Base-by-base conservation (phyloP, 35 echinoderm and acorn worm species). In the Eucidaris tribuloides region DNA sequence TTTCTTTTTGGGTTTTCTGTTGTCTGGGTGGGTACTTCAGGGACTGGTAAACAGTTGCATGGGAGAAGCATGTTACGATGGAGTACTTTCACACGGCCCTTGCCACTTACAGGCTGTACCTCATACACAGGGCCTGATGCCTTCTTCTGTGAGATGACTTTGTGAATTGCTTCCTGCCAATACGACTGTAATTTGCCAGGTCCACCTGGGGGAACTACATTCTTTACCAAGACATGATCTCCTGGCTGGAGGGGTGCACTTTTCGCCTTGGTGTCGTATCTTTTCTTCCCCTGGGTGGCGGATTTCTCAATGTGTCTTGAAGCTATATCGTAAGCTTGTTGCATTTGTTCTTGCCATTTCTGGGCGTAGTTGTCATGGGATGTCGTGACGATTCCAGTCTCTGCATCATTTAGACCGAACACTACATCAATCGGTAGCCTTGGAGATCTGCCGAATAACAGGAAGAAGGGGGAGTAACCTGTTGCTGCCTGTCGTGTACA, bases 51-150 rank as follows among this genome's bases (percentile, higher is more conserved):
- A 49, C 33, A 68, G n/a, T 87, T 59, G 84, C 94, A 97, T 31
- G 94, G 85, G 22, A 91, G 56, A 7, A 97, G 77, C 0, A 88
- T 57, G 43, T 97, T 97, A 4, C 94, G 24, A 43, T 96, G 92
- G 13, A 96, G 78, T 17, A 77, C 76, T 25, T 61, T 65, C 1
- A 37, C 66, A 24, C 78, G 46, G 4, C 94, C 89, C 3, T 4
- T 57, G 4, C 94, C 84, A 80, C 78, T 28, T 50, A 88, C 88
- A 13, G 88, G 84, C 42, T 76, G 9, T 2, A 96, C 40, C 35
- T 79, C 44, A 54, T 88, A 97, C 0, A 97, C 94, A 5, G 84
- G 94, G 15, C 84, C 24, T 15, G 78, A 68, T 42, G 37, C 23
- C 5, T 76, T 55, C 22, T 23, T 62, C 60, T 60, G 74, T 0